Conservation (phyloP, 2,888 invertebrate genomes). For the Andrena bucephala region DNA sequence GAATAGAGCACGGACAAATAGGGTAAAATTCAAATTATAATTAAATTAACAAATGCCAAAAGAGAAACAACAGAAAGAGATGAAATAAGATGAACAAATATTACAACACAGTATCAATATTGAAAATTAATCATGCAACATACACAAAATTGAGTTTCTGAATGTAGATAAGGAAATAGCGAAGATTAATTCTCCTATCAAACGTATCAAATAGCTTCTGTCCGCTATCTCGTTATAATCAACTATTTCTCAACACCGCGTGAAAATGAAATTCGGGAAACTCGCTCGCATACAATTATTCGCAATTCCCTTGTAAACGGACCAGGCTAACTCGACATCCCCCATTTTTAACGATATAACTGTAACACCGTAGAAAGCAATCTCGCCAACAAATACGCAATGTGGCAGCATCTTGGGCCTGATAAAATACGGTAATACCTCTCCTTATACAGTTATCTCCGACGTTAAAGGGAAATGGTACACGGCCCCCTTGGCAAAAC, state of each 20-base stretch:
- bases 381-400: conserved; percentile 8
- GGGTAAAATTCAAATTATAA: too few relatives aligned
- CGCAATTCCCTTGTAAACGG: background rate
- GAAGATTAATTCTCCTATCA: background rate
- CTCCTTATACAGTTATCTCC: conserved; percentile 55
- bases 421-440: conserved; percentile 37
- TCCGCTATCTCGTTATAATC: background rate
- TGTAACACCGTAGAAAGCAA: conserved; percentile 41
- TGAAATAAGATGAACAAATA: too few relatives aligned
- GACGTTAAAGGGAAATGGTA: conserved; percentile 55
- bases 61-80: too few relatives aligned
- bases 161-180: too few relatives aligned
- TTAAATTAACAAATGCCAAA: too few relatives aligned
- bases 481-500: conserved; percentile 44
- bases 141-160: too few relatives aligned
- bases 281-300: background rate
- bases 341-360: conserved; percentile 26
- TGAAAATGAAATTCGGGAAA: background rate
- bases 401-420: conserved; percentile 1
- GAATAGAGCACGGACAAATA: too few relatives aligned
- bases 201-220: background rate
- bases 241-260: background rate
- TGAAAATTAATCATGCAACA: too few relatives aligned
- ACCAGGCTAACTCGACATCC: background rate
- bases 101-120: too few relatives aligned